phyloP scores from a whole-genome alignment of 2,888 invertebrate species.

The Amaurobius ferox region DNA sequence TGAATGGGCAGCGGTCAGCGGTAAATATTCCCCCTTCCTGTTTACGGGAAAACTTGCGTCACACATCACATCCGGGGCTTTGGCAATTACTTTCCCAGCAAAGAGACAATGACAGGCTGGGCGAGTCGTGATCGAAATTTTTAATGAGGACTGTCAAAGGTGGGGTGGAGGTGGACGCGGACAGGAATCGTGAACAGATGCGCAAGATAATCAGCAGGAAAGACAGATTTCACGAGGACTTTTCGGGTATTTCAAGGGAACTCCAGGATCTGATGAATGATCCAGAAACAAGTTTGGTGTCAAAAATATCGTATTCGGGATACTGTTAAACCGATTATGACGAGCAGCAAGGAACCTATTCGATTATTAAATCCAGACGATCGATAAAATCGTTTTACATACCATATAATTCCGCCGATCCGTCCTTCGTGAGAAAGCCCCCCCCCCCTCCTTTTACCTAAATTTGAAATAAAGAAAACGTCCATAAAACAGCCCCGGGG shows the following conservation, averaged over 20 bases:
- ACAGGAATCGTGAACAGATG: slow-evolving; percentile 19
- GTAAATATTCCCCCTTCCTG: slow-evolving; percentile 55
- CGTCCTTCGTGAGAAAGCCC: too few species aligned
- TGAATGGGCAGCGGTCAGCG: slow-evolving; percentile 14
- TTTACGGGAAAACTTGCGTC: slow-evolving; percentile 49
- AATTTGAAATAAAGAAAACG: too few species aligned
- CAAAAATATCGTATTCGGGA: too few species aligned
- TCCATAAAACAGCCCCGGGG: too few species aligned
- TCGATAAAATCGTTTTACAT: too few species aligned
- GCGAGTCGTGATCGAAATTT: slow-evolving; percentile 46
- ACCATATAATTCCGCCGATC: too few species aligned
- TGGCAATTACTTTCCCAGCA: slow-evolving; percentile 29
- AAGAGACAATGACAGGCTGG: slow-evolving; percentile 3
- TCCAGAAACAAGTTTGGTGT: too few species aligned
- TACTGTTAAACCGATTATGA: too few species aligned
- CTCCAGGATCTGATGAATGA: too few species aligned
- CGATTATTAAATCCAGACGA: too few species aligned
- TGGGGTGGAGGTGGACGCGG: background rate
- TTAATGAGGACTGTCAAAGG: slow-evolving; percentile 34
- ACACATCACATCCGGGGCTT: slow-evolving; percentile 64
- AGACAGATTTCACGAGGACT: background rate
- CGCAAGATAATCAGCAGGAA: background rate
- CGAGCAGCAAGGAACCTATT: slow-evolving; percentile 3
- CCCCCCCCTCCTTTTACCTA: too few species aligned
- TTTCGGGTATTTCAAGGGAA: background rate